Conservation (phyloP, 2,888 invertebrate species). For the Chymomyza procnemis region DNA sequence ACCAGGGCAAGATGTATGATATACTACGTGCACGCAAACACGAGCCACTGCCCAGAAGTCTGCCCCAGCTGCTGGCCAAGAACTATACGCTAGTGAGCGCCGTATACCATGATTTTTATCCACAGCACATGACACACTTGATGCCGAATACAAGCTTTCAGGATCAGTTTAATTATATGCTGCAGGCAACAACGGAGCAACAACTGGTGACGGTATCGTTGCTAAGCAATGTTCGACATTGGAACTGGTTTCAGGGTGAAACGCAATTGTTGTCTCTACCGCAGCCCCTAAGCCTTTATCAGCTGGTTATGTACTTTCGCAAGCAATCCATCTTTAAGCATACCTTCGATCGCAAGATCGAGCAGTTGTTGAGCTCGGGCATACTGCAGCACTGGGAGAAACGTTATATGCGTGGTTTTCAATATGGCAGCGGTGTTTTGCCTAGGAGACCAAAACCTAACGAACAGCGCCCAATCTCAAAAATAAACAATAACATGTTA, state of each 20-base stretch:
- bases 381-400: conserved; percentile 46
- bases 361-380: conserved; percentile 51
- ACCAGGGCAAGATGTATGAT: conserved; percentile 74
- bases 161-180: conserved; percentile 27
- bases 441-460: neutral
- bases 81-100: conserved; percentile 53
- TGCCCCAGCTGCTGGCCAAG: conserved; percentile 40
- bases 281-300: conserved; percentile 54
- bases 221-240: conserved; percentile 54
- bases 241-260: conserved; percentile 41
- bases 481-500: conserved; percentile 31
- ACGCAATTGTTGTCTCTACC: conserved; percentile 45
- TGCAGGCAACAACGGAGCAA: conserved; percentile 11
- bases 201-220: conserved; percentile 45
- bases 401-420: conserved; percentile 22
- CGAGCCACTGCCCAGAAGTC: conserved; percentile 45
- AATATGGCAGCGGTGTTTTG: neutral
- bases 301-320: conserved; percentile 56
- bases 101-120: conserved; percentile 54
- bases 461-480: neutral
- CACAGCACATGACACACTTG: conserved; percentile 38
- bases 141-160: conserved; percentile 20
- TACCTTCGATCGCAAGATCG: conserved; percentile 54
- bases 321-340: conserved; percentile 50
- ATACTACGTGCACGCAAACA: conserved; percentile 55